phyloP scores from a whole-genome alignment of 2,113 vertebrate genomes.

The Cyanoderma ruficeps region DNA sequence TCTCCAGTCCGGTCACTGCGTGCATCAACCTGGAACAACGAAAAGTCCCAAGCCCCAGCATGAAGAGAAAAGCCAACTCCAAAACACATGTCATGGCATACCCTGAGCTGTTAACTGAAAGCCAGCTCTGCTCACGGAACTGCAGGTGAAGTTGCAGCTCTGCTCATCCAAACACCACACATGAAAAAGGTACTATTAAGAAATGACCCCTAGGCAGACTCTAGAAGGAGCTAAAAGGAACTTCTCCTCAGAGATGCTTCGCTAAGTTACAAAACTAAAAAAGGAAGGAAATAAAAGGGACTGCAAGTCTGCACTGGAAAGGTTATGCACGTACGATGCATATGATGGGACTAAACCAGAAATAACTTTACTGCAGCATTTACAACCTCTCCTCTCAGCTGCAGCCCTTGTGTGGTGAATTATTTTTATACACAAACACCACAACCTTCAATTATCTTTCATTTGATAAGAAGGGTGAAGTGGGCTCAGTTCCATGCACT shows the following conservation, averaged over 20 bases:
- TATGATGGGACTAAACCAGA: neutral
- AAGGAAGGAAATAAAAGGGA: neutral
- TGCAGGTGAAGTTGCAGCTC: neutral
- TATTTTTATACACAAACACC: neutral
- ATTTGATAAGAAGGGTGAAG: neutral
- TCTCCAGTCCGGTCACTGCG: slow-evolving; percentile 95
- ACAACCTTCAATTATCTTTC: neutral
- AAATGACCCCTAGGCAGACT: neutral
- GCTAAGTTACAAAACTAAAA: neutral
- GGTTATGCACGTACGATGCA: neutral
- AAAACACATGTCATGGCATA: neutral
- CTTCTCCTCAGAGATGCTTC: neutral
- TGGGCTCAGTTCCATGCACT: neutral
- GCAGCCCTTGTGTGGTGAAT: neutral
- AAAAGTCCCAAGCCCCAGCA: neutral
- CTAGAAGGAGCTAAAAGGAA: neutral
- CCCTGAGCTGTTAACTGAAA: neutral
- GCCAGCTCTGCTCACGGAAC: neutral
- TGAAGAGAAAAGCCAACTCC: neutral
- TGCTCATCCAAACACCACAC: neutral
- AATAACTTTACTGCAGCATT: neutral
- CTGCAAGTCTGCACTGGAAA: neutral
- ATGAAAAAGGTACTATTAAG: neutral
- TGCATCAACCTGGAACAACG: slow-evolving; percentile 86
- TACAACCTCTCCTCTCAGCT: neutral